Percentiles rank a stretch among this genome's conserved stretches.
Conservation (phyloP, 2,797 vertebrate species). For the Sebastes hubbsi region DNA sequence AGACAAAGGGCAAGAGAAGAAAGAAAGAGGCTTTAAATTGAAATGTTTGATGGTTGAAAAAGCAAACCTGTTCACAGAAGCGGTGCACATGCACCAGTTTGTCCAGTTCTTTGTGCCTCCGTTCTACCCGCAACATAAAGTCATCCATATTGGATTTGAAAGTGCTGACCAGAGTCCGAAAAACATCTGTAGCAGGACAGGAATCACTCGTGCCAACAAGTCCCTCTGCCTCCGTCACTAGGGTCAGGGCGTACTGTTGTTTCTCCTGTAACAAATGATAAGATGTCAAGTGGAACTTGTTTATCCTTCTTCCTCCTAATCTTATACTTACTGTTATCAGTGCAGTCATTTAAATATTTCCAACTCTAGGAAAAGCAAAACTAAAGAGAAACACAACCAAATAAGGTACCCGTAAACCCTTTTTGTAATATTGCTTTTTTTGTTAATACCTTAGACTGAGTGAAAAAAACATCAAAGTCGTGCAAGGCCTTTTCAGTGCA, state of each 20-base stretch:
- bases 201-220: slow-evolving; percentile 51
- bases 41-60: background rate
- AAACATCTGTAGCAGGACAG: slow-evolving; percentile 79
- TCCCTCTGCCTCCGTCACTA: slow-evolving; percentile 84
- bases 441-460: slow-evolving; percentile 80
- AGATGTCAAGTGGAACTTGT: slow-evolving; percentile 6
- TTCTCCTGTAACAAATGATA: slow-evolving; percentile 80
- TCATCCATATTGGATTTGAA: slow-evolving; percentile 85
- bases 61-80: slow-evolving; percentile 90
- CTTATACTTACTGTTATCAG: background rate
- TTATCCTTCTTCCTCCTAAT: background rate
- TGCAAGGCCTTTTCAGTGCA: slow-evolving; percentile 66
- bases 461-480: slow-evolving; percentile 80
- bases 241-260: slow-evolving; percentile 77
- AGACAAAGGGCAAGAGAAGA: background rate
- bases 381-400: background rate
- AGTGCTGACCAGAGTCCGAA: slow-evolving; percentile 76
- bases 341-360: background rate
- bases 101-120: slow-evolving; percentile 81
- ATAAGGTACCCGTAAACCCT: background rate
- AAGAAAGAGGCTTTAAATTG: background rate
- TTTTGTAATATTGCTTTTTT: background rate
- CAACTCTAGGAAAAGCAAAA: background rate
- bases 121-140: slow-evolving; percentile 85
- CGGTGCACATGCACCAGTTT: slow-evolving; percentile 76